These are phyloP conservation scores for Festucalex cinctus DNA, from an alignment of 2,113 vertebrate species.

Conservation along the genomic window DNA sequence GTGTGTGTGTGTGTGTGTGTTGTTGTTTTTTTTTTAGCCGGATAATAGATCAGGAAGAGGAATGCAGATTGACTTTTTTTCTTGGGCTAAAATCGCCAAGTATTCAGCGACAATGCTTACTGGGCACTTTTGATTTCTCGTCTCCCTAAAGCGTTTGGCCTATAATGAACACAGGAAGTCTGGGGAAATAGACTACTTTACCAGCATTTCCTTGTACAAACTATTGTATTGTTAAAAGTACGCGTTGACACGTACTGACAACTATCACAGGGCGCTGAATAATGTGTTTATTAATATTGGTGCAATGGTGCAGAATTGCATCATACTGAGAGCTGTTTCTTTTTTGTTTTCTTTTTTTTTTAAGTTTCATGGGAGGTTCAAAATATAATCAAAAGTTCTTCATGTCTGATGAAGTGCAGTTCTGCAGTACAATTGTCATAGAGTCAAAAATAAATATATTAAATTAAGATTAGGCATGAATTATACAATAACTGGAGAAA, in stretches of 20 bases:
- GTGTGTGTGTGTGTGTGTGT: too few species aligned
- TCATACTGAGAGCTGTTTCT: neutral
- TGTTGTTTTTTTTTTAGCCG: too few species aligned
- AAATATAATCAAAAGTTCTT: neutral
- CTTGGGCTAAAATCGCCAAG: constrained; percentile 25
- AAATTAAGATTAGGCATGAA: too few species aligned
- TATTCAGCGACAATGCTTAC: neutral
- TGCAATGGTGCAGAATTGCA: neutral
- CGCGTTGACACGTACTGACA: neutral
- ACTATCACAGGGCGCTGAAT: neutral
- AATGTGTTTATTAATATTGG: neutral
- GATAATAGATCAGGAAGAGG: constrained; percentile 13
- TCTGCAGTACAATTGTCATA: neutral
- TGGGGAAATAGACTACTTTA: constrained; percentile 52
- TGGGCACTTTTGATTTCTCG: constrained; percentile 28
- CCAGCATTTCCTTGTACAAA: constrained; percentile 49
- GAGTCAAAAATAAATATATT: too few species aligned
- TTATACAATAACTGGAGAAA: too few species aligned
- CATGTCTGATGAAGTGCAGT: neutral
- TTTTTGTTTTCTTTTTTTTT: neutral
- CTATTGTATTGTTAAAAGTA: neutral
- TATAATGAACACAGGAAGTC: constrained; percentile 29
- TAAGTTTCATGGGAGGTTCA: neutral
- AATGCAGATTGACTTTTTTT: constrained; percentile 21
- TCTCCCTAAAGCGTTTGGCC: constrained; percentile 29